phyloP scores from a whole-genome alignment of 2,113 vertebrate genomes.

The Centrocercus urophasianus region DNA sequence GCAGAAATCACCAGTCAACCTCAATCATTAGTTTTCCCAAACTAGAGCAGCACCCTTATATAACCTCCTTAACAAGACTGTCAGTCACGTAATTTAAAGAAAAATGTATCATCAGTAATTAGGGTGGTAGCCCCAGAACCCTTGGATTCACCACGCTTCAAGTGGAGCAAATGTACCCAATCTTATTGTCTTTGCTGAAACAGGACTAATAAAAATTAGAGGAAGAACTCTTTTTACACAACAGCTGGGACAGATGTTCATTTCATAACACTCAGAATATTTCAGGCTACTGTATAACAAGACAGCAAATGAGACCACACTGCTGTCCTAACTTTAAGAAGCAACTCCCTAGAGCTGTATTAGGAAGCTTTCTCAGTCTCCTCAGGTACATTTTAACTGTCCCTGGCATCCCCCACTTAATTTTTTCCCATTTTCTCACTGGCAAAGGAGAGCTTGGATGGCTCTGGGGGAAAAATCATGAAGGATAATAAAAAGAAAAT shows the following conservation, averaged over 20 bases:
- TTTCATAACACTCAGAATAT: neutral
- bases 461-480: neutral
- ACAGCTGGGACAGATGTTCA: neutral
- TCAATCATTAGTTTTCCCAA: neutral
- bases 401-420: neutral
- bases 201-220: neutral
- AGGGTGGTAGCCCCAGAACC: neutral
- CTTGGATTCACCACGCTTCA: neutral
- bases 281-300: neutral
- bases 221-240: neutral
- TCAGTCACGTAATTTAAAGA: neutral
- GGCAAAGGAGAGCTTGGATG: neutral
- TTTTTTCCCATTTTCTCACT: neutral
- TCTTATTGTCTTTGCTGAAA: neutral
- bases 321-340: neutral
- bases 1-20: neutral
- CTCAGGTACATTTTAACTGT: neutral
- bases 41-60: neutral
- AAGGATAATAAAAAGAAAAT: neutral
- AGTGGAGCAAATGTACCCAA: fast-evolving
- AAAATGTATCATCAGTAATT: neutral
- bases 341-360: neutral
- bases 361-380: neutral
- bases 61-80: neutral
- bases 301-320: neutral